Conservation (phyloP, 2,888 invertebrate genomes). For the Drosophila mimica region DNA sequence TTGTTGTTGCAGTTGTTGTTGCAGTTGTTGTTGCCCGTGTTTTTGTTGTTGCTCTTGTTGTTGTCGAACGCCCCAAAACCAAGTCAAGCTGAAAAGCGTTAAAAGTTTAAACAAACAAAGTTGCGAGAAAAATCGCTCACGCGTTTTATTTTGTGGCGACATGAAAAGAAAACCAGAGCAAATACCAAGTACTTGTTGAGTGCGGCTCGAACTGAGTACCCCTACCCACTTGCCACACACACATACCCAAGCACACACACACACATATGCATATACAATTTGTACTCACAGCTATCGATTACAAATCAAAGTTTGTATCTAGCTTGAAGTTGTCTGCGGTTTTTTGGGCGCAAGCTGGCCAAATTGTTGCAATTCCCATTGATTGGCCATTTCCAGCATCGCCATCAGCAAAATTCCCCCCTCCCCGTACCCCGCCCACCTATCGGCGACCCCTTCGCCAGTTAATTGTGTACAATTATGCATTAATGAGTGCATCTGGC, state of each 20-base stretch:
- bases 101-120: constrained; percentile 72
- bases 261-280: constrained; percentile 1
- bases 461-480: constrained; percentile 80
- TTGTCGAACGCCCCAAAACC: constrained; percentile 63
- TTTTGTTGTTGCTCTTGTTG: constrained; percentile 20
- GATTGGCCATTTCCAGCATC: constrained; percentile 72
- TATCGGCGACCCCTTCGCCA: constrained; percentile 20
- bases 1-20: not conserved
- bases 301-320: constrained; percentile 43
- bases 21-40: not conserved
- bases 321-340: constrained; percentile 31
- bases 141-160: constrained; percentile 59
- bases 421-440: not conserved
- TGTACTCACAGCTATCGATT: constrained; percentile 52
- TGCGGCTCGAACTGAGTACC: constrained; percentile 15
- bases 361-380: constrained; percentile 65
- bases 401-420: constrained; percentile 55
- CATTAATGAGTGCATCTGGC: constrained; percentile 80
- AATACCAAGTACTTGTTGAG: constrained; percentile 42
- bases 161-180: constrained; percentile 63
- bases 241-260: constrained; percentile 6
- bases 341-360: constrained; percentile 26
- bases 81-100: constrained; percentile 72
- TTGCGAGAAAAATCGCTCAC: constrained; percentile 69
- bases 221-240: constrained; percentile 20